These are phyloP conservation scores for Clanis bilineata DNA, from an alignment of 2,888 invertebrate species.

Conservation along the genomic window DNA sequence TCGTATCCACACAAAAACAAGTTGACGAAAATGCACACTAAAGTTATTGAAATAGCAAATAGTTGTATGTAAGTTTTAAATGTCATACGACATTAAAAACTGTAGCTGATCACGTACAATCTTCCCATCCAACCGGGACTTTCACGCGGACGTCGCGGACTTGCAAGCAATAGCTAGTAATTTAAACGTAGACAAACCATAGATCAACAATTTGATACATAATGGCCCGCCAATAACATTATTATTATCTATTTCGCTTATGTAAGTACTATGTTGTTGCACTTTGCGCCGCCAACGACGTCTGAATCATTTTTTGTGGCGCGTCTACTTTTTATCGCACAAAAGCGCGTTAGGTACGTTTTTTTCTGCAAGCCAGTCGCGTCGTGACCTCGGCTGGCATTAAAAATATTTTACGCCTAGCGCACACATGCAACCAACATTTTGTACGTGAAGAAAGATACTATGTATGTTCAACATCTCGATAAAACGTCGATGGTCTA, in stretches of 20 bases:
- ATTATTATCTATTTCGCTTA: neutral
- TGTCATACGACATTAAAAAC: neutral
- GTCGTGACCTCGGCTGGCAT: constrained; percentile 75
- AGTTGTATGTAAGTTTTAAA: no score
- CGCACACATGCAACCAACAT: constrained; percentile 51
- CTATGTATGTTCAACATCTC: neutral
- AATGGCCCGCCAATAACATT: neutral
- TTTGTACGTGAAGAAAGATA: constrained; percentile 9
- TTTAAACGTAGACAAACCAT: neutral
- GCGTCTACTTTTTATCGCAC: constrained; percentile 64
- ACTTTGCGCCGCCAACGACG: constrained; percentile 29
- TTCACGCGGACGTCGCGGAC: no score
- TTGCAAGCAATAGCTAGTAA: neutral
- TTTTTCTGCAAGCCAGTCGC: constrained; percentile 63
- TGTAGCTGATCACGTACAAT: neutral
- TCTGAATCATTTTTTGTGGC: constrained; percentile 66
- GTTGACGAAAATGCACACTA: no score
- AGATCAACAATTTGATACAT: neutral
- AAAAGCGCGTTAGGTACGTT: constrained; percentile 62
- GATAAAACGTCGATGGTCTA: neutral
- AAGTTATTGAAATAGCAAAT: no score
- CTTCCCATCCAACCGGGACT: no score
- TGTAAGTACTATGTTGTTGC: constrained; percentile 23
- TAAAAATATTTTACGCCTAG: constrained; percentile 64
- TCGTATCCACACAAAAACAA: no score